Conservation (phyloP, 2,797 vertebrate genomes). For the Lepus townsendii region DNA sequence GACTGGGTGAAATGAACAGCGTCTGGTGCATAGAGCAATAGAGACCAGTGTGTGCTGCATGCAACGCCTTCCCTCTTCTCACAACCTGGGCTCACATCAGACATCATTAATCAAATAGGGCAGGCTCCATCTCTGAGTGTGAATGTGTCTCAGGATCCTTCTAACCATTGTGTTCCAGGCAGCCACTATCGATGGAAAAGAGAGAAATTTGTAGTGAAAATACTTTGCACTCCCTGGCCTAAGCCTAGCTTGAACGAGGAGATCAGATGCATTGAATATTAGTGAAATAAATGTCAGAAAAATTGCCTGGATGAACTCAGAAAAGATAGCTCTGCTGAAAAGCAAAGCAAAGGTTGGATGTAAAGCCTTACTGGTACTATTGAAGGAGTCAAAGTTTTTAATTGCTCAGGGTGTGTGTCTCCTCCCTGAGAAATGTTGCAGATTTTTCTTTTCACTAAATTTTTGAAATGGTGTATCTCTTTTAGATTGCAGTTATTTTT, state of each 20-base stretch:
- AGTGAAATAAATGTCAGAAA: constrained; percentile 66
- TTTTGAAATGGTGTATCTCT: too few species aligned
- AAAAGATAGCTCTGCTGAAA: not conserved
- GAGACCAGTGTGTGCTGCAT: not conserved
- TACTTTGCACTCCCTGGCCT: constrained; percentile 16
- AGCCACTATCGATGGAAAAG: not conserved
- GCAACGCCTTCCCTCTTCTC: not conserved
- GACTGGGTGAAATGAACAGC: not conserved
- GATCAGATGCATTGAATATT: constrained; percentile 41
- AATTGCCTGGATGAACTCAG: constrained; percentile 17
- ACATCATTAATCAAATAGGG: not conserved
- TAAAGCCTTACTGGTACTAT: not conserved
- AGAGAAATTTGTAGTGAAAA: constrained; percentile 23
- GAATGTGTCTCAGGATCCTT: not conserved
- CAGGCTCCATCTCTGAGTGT: not conserved
- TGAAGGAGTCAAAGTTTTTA: too few species aligned
- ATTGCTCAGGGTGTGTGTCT: too few species aligned
- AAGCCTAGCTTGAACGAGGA: constrained; percentile 25
- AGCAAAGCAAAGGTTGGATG: not conserved
- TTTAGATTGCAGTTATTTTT: too few species aligned
- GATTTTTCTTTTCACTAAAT: too few species aligned
- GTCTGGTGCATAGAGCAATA: not conserved
- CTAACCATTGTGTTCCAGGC: not conserved
- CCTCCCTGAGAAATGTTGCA: too few species aligned
- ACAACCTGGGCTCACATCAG: not conserved